Conservation (phyloP, 1,140 invertebrate species). For the Danaus plexippus region DNA sequence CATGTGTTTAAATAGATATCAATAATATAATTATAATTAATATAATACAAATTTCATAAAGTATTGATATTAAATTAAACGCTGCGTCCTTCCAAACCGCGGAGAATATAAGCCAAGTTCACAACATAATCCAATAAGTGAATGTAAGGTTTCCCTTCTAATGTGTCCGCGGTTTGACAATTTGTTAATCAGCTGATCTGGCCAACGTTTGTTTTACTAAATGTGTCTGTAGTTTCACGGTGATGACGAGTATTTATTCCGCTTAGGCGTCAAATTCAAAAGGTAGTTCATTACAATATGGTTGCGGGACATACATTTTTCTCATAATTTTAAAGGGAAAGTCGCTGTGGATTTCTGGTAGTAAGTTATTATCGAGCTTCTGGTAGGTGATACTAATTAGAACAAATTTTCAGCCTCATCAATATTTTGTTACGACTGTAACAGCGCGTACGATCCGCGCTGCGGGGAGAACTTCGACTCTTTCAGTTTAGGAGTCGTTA, state of each 20-base stretch:
- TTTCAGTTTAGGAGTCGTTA: slow-evolving; percentile 84
- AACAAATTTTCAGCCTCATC: slow-evolving; percentile 33
- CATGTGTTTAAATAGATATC: background rate
- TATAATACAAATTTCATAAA: background rate
- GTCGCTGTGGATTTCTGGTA: too few species aligned
- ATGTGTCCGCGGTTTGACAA: too few species aligned
- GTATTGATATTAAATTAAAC: slow-evolving; percentile 11
- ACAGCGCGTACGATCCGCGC: slow-evolving; percentile 86
- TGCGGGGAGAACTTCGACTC: slow-evolving; percentile 89
- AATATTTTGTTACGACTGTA: slow-evolving; percentile 84
- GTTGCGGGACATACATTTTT: too few species aligned
- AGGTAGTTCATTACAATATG: too few species aligned
- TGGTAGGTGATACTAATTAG: too few species aligned
- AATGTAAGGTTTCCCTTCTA: slow-evolving; percentile 15
- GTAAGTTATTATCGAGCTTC: too few species aligned
- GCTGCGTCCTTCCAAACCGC: slow-evolving; percentile 8
- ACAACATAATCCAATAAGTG: slow-evolving; percentile 19
- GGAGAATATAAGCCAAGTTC: slow-evolving; percentile 19
- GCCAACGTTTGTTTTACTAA: too few species aligned
- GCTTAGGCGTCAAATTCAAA: too few species aligned
- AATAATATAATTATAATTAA: background rate
- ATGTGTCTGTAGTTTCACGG: too few species aligned
- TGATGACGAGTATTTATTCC: too few species aligned
- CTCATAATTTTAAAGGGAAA: too few species aligned
- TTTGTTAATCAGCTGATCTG: too few species aligned